Percentiles rank a stretch among this genome's conserved stretches.
Conservation (phyloP, 2,113 vertebrate genomes). For the Pungitius pungitius region DNA sequence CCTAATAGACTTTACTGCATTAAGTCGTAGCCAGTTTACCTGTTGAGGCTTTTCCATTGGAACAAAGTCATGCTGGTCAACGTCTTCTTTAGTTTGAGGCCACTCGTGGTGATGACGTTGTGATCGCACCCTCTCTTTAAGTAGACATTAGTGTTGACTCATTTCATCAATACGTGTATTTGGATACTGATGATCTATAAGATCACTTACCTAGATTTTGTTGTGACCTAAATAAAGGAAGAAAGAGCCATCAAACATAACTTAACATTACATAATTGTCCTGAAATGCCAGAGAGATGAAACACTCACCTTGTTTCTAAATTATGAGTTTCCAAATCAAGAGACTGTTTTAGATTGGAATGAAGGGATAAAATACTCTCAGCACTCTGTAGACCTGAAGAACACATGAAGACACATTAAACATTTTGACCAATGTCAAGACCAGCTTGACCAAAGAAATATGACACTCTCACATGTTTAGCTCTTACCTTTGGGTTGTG, state of each 20-base stretch:
- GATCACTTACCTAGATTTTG: conserved; percentile 46
- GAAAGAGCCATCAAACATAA: conserved; percentile 1
- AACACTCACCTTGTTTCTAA: conserved; percentile 43
- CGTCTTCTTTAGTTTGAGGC: conserved; percentile 74
- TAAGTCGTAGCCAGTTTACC: conserved; percentile 35
- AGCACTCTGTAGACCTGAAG: conserved; percentile 36
- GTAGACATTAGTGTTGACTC: background rate
- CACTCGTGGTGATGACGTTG: conserved; percentile 71
- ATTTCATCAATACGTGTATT: background rate
- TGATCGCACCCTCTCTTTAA: conserved; percentile 41
- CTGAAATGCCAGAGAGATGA: background rate
- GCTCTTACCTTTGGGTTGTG: conserved; percentile 45
- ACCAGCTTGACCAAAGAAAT: background rate
- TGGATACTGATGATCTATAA: background rate
- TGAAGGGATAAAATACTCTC: background rate
- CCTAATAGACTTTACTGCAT: background rate
- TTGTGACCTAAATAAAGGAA: conserved; percentile 27
- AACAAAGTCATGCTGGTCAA: conserved; percentile 59
- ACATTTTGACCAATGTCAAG: background rate
- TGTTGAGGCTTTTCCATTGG: conserved; percentile 61
- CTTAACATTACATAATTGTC: background rate
- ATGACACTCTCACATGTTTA: background rate
- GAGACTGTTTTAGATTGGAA: conserved; percentile 45
- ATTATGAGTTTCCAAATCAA: conserved; percentile 70
- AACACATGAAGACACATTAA: conserved; percentile 38